Base-by-base conservation (phyloP, 2,113 vertebrate species). In the Odontesthes bonariensis region DNA sequence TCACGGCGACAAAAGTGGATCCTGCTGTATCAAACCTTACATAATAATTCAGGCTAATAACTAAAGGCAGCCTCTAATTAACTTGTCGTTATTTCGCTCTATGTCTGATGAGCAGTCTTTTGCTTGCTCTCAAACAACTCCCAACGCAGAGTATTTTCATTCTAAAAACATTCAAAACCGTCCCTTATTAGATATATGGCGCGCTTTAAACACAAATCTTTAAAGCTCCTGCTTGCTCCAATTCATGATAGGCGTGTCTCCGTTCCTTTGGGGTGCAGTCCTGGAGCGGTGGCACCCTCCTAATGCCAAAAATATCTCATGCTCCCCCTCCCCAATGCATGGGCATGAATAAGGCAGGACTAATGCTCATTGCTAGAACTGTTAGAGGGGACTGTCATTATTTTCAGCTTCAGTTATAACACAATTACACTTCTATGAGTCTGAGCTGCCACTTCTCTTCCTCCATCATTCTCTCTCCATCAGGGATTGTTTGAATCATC, bases 391-490 rank as follows among this genome's bases (percentile, higher is more conserved):
- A n/a, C 65, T 73, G 44, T 56, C 82, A 66, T 80, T 86, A 72
- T 76, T 77, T 74, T 55, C 53, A 56, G 56, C 69, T 63, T 75
- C 60, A 74, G 78, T 83, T 82, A 83, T 79, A 60, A 69, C 71
- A 80, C 66, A 80, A 74, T 57, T 61, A 40, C 60, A 53, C 52
- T 69, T 47, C 23, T 72, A 35, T 53, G 64, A n/a, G 57, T 27
- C 49, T 49, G 6, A 33, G 32, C 44, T 33, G 9, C 20, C 4
- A 40, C 53, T 38, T 3, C 2, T 10, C 46, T 22, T 22, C 31
- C 20, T 27, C n/a, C 58, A 22, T 12, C 38, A 38, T 23, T 14
- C 35, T 16, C 20, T 63, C 42, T 16, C 61, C 42, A 67, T 55
- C 54, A 49, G 51, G 22, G 75, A 78, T 42, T 1, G 31, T 83